Evolutionary conservation across 2,113 vertebrate species (phyloP).

Genomic region (Microcebus murinus): DNA sequence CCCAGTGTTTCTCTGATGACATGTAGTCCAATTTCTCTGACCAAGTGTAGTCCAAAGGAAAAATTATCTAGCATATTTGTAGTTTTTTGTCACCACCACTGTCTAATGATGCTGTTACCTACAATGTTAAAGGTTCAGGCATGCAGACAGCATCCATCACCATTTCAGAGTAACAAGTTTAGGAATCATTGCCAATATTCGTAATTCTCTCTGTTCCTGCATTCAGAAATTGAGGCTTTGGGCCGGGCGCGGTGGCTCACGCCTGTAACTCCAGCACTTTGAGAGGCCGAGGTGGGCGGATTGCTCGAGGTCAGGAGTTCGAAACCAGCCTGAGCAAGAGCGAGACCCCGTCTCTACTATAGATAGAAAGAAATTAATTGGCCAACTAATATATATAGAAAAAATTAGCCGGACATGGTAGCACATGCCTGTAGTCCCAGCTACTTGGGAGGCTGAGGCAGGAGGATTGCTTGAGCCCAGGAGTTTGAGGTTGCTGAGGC

Average conservation of each 20-base stretch:
- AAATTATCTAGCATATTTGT: background rate
- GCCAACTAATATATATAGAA: too few relatives aligned
- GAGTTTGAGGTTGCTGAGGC: too few relatives aligned
- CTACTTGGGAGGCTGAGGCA: too few relatives aligned
- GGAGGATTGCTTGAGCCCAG: too few relatives aligned
- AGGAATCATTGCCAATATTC: background rate
- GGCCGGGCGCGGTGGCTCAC: background rate
- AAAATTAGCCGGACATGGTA: too few relatives aligned
- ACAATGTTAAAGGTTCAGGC: background rate
- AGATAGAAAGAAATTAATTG: too few relatives aligned
- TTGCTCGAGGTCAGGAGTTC: too few relatives aligned
- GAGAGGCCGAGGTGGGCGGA: too few relatives aligned
- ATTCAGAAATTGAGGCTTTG: background rate
- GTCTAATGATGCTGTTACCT: background rate
- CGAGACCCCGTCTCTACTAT: too few relatives aligned
- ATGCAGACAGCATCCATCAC: background rate
- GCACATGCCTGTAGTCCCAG: too few relatives aligned
- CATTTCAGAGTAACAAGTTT: background rate
- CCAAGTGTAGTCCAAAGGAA: background rate
- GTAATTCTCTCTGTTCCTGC: background rate
- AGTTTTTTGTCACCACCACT: background rate
- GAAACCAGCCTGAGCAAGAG: too few relatives aligned
- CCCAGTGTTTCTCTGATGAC: constrained; percentile 10
- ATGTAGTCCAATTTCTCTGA: constrained; percentile 19
- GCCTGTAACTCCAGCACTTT: too few relatives aligned